phyloP scores from a whole-genome alignment of 2,113 vertebrate species.

The Zapus hudsonius region DNA sequence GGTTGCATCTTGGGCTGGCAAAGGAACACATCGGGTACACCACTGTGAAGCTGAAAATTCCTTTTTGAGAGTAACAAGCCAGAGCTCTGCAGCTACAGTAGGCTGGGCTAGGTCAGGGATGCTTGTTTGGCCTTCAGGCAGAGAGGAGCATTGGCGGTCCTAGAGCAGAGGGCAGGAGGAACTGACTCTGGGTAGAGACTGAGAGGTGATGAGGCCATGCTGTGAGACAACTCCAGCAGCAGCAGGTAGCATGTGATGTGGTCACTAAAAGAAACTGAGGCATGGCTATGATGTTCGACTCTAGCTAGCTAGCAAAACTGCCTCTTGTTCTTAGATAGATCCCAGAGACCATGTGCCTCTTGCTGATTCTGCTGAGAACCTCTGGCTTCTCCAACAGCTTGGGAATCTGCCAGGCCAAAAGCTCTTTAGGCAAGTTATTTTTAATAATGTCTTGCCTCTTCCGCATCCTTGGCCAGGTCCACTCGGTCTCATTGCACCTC shows the following conservation, averaged over 20 bases:
- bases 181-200: not conserved
- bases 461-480: slow-evolving; percentile 43
- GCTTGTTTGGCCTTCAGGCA: not conserved
- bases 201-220: not conserved
- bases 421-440: slow-evolving; percentile 59
- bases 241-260: not conserved
- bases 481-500: slow-evolving; percentile 30
- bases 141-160: not conserved
- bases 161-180: not conserved
- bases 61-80: not conserved
- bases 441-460: slow-evolving; percentile 47
- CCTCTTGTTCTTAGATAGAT: not conserved
- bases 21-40: not conserved
- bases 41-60: not conserved
- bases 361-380: slow-evolving; percentile 20
- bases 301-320: not conserved
- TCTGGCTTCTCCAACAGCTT: slow-evolving; percentile 46
- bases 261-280: slow-evolving; percentile 40
- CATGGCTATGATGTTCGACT: not conserved
- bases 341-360: not conserved
- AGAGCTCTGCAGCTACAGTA: not conserved
- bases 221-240: not conserved
- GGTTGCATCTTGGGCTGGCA: not conserved
- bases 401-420: slow-evolving; percentile 1
- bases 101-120: not conserved